phyloP scores from a whole-genome alignment of 2,113 vertebrate genomes.

The Bungarus multicinctus region DNA sequence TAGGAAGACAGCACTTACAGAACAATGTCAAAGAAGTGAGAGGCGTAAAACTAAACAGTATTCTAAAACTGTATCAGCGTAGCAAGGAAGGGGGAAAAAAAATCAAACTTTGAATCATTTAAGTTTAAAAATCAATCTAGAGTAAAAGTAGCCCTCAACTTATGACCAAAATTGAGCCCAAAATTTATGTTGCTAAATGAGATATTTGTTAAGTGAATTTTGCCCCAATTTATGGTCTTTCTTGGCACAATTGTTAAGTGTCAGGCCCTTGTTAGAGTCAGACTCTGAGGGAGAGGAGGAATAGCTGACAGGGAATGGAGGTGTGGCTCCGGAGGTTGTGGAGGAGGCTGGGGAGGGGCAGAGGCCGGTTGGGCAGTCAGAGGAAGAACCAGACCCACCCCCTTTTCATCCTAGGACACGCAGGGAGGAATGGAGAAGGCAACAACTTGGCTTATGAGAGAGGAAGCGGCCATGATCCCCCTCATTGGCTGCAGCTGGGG shows the following conservation, averaged over 20 bases:
- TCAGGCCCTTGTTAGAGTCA: no score
- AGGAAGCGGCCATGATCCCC: no score
- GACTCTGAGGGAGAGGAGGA: no score
- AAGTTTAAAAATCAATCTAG: slow-evolving; percentile 46
- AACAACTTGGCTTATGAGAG: no score
- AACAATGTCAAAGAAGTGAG: slow-evolving; percentile 59
- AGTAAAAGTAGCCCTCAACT: background rate
- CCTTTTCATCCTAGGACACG: no score
- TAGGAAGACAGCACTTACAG: slow-evolving; percentile 60
- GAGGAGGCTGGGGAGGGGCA: no score
- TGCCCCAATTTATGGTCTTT: background rate
- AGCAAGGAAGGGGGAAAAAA: slow-evolving; percentile 41
- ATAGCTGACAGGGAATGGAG: no score
- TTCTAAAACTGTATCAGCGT: slow-evolving; percentile 41
- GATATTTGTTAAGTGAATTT: background rate
- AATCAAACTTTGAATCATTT: slow-evolving; percentile 54
- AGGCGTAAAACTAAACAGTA: slow-evolving; percentile 54
- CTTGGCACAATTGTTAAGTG: background rate
- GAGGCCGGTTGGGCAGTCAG: no score
- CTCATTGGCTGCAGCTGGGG: no score
- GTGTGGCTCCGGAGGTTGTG: no score
- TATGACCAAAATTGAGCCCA: background rate
- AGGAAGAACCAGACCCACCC: no score
- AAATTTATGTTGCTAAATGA: background rate
- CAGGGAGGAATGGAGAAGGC: no score